phyloP scores from a whole-genome alignment of 2,888 invertebrate genomes.

The Nemoura dubitans region DNA sequence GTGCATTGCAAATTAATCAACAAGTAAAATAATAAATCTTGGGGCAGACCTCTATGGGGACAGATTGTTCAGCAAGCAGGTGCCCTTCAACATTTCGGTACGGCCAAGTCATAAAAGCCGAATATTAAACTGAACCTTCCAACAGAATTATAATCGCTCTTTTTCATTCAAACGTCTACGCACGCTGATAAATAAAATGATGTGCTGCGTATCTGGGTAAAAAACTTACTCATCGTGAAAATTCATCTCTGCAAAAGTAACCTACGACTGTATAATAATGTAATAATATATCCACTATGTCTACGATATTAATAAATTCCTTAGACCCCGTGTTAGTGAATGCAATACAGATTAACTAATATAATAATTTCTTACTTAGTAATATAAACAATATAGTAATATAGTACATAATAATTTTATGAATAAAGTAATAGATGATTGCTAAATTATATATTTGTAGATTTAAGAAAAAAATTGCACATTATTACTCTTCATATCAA shows the following conservation, averaged over 20 bases:
- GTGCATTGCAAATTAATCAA: slow-evolving; percentile 35
- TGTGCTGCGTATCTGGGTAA: not conserved
- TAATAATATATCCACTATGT: not conserved
- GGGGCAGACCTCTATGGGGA: too few relatives aligned
- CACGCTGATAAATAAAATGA: not conserved
- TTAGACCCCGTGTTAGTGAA: slow-evolving; percentile 19
- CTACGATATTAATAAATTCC: slow-evolving; percentile 37
- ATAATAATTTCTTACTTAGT: slow-evolving; percentile 37
- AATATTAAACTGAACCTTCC: not conserved
- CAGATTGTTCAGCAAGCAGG: not conserved
- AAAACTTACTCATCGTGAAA: not conserved
- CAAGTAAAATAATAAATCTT: slow-evolving; percentile 18
- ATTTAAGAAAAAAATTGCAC: slow-evolving; percentile 20
- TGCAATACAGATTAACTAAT: slow-evolving; percentile 28
- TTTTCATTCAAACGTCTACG: not conserved
- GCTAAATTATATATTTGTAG: not conserved
- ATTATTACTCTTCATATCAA: slow-evolving; percentile 1
- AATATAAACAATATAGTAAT: slow-evolving; percentile 39
- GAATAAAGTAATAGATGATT: slow-evolving; percentile 12
- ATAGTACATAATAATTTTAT: slow-evolving; percentile 18
- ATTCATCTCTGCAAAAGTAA: not conserved
- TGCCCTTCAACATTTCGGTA: not conserved
- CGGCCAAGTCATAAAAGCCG: not conserved
- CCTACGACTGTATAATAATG: slow-evolving; percentile 10
- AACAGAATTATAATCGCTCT: not conserved